phyloP scores from a whole-genome alignment of 2,113 vertebrate genomes.

The Psilopogon haemacephalus region DNA sequence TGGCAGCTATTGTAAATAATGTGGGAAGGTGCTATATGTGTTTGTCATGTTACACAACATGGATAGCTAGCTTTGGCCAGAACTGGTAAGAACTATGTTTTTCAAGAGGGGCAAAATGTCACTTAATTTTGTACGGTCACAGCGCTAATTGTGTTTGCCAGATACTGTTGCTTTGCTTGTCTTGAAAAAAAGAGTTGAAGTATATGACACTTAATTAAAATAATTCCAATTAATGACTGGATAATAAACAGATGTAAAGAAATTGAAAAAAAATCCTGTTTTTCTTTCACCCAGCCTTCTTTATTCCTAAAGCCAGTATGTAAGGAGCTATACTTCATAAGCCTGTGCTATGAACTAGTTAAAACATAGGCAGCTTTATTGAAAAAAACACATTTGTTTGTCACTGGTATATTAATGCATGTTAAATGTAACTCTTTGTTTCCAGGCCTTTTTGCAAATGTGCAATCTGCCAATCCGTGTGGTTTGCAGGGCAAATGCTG shows the following conservation, averaged over 20 bases:
- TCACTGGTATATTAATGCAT: constrained; percentile 23
- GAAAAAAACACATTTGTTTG: constrained; percentile 1
- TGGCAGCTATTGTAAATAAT: neutral
- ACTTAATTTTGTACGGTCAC: neutral
- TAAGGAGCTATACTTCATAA: neutral
- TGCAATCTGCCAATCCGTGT: constrained; percentile 85
- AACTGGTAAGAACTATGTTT: neutral
- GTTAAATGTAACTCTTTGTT: constrained; percentile 62
- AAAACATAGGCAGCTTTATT: neutral
- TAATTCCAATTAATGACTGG: neutral
- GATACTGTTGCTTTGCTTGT: neutral
- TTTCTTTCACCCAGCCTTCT: neutral
- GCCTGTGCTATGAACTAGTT: neutral
- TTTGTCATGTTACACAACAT: neutral
- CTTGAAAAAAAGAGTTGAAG: neutral
- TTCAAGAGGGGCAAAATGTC: neutral
- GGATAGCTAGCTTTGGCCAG: neutral
- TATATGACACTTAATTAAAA: neutral
- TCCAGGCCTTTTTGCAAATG: constrained; percentile 87
- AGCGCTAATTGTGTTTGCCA: neutral
- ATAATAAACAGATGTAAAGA: neutral
- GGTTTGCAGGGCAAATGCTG: constrained; percentile 84
- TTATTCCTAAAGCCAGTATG: neutral
- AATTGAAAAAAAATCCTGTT: neutral
- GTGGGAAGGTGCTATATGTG: neutral